Base-by-base conservation (phyloP, 2,113 vertebrate genomes). In the Dipodomys stephensi region DNA sequence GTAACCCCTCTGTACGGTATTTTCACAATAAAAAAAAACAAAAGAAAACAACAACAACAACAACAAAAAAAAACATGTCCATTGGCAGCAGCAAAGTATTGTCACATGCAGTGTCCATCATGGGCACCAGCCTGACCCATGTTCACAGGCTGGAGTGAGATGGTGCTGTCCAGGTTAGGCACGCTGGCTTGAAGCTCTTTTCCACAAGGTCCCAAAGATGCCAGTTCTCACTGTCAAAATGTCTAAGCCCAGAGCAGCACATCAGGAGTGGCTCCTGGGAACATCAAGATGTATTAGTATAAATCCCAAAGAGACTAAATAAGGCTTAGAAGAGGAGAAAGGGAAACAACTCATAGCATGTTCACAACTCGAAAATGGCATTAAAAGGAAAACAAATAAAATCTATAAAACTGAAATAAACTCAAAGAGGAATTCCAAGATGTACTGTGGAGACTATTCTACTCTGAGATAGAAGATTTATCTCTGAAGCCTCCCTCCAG, bases 221-320 rank as follows among this genome's bases (percentile, higher is more conserved):
- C 28, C 65, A 85, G 5, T 90, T 93, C 62, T 92, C 44, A 65
- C 0, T 20, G 82, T 69, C 78, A 92, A 90, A 90, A 87, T 15
- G 65, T 64, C 18, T 23, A 60, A 85, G 90, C 32, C 82, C 62
- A 82, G 60, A 74, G 28, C 30, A 44, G 5, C 39, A 76, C 12
- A n/a, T 28, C 60, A 88, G 60, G 69, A 57, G 91, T 44, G 89
- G 35, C 20, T 32, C 62, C 62, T 86, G 1, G 0, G 28, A 86
- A 68, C 49, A 77, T 88, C 39, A 82, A 85, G 49, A 86, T 44
- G 16, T 78, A 25, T 77, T 84, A 92, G 22, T 46, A 74, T 72
- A 25, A 64, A 88, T 96, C 85, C 68, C 94, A 90, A 85, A 93
- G 67, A 94, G 95, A 84, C 84, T 67, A 93, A 94, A 86, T 73